Evolutionary conservation across 2,113 vertebrate genomes (phyloP).

Genomic region (Gavia stellata): DNA sequence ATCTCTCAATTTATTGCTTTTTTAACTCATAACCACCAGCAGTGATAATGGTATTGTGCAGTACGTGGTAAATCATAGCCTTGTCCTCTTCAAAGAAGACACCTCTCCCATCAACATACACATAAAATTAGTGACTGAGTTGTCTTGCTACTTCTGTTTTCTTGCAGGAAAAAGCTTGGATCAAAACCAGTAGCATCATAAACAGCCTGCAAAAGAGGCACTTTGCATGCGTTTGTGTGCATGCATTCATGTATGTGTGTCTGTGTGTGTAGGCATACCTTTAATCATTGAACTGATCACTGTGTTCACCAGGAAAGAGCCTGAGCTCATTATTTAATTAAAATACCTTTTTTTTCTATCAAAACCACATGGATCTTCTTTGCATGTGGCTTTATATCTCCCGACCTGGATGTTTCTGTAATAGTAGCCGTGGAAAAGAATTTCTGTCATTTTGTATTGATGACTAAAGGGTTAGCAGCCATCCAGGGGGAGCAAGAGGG

Average conservation of each 20-base stretch:
- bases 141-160: not conserved
- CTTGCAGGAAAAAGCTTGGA: not conserved
- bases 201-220: not conserved
- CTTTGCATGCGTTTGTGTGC: not conserved
- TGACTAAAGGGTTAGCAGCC: slow-evolving; percentile 61
- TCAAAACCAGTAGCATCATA: not conserved
- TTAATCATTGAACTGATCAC: slow-evolving; percentile 52
- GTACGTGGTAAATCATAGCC: not conserved
- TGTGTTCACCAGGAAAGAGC: slow-evolving; percentile 32
- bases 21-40: not conserved
- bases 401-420: slow-evolving; percentile 16
- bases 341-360: slow-evolving; percentile 44
- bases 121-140: not conserved
- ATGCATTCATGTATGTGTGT: not conserved
- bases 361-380: slow-evolving; percentile 60
- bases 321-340: slow-evolving; percentile 59
- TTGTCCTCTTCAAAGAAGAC: not conserved
- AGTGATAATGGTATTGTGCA: not conserved
- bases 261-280: not conserved
- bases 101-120: not conserved
- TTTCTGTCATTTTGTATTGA: slow-evolving; percentile 63
- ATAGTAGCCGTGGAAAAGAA: slow-evolving; percentile 40
- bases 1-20: not conserved
- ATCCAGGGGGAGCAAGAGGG: not conserved
- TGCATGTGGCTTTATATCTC: slow-evolving; percentile 25